Conservation (phyloP, 2,888 invertebrate genomes). For the Tholera decimalis region DNA sequence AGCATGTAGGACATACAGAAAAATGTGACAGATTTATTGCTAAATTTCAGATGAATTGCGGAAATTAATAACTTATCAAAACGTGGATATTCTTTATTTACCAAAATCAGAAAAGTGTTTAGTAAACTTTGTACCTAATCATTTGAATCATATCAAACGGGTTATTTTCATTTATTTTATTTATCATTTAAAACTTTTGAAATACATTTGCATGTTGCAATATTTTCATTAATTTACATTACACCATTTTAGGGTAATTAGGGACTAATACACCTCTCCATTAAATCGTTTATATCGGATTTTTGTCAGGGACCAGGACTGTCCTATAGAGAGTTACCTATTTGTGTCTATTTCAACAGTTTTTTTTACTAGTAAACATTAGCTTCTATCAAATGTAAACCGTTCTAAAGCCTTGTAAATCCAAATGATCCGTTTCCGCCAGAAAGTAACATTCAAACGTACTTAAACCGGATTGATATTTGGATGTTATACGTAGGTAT, state of each 20-base stretch:
- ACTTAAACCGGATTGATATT: slow-evolving; percentile 21
- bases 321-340: no score
- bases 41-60: background rate
- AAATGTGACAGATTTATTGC: no score
- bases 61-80: background rate
- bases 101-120: background rate
- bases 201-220: background rate
- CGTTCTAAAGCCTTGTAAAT: background rate
- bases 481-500: slow-evolving; percentile 16
- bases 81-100: background rate
- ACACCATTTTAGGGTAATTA: background rate
- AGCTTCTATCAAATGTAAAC: slow-evolving; percentile 5
- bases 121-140: background rate
- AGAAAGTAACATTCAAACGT: slow-evolving; percentile 8
- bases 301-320: no score
- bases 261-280: background rate
- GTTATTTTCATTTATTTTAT: slow-evolving; percentile 10
- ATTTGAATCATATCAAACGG: slow-evolving; percentile 5
- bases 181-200: no score
- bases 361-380: background rate
- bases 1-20: no score
- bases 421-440: slow-evolving; percentile 7
- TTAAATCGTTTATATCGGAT: background rate
- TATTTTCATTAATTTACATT: background rate
- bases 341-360: background rate